These are phyloP conservation scores for Antechinus flavipes DNA, from an alignment of 2,113 vertebrate genomes.

Conservation along the genomic window DNA sequence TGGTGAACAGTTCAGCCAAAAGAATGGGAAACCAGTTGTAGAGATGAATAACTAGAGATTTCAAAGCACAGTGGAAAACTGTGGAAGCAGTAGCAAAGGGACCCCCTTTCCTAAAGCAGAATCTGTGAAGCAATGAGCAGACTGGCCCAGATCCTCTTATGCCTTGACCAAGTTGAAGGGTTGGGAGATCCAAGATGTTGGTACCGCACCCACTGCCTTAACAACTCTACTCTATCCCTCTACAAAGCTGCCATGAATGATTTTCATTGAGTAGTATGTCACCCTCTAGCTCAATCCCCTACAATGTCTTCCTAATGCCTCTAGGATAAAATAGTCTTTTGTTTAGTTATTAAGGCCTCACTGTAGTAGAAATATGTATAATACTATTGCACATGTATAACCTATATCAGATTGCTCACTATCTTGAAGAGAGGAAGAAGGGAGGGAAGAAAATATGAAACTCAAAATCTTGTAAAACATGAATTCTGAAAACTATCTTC, in stretches of 20 bases:
- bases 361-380: no score
- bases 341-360: no score
- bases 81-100: neutral
- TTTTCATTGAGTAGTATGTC: neutral
- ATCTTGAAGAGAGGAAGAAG: no score
- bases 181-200: neutral
- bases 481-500: no score
- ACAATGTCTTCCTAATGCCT: neutral
- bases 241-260: neutral
- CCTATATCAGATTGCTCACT: no score
- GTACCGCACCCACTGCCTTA: neutral
- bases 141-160: neutral
- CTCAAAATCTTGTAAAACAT: no score
- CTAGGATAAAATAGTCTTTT: neutral
- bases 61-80: neutral
- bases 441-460: no score
- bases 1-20: no score
- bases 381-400: no score
- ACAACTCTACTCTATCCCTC: neutral
- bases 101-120: neutral
- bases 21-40: neutral
- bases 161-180: neutral
- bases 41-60: neutral
- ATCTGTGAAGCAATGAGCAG: neutral
- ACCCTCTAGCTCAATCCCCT: neutral